A percentile compares a stretch with the other conserved stretches of the same genome.
These are phyloP conservation scores for Sakesphorus luctuosus DNA, from an alignment of 2,113 vertebrate genomes.

Conservation along the genomic window DNA sequence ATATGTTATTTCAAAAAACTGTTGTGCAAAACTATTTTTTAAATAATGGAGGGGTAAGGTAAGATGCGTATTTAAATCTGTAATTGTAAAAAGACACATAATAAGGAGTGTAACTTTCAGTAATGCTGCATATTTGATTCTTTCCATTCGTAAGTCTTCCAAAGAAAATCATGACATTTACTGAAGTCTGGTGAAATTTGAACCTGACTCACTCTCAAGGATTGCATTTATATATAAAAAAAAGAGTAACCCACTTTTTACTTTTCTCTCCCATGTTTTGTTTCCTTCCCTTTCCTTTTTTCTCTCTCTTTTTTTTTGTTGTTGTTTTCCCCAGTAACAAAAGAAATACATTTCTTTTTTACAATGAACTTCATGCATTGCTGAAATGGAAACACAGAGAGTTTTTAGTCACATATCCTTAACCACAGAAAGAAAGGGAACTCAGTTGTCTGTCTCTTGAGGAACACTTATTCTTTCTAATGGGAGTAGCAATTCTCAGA, in stretches of 20 bases:
- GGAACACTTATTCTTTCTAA: not conserved
- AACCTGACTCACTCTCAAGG: not conserved
- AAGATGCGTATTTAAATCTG: not conserved
- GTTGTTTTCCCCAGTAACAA: not conserved
- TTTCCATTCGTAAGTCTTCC: not conserved
- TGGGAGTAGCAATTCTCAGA: not conserved
- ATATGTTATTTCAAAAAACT: not conserved
- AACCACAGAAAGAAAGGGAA: not conserved
- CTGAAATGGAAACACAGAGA: not conserved
- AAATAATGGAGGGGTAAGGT: not conserved
- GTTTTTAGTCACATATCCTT: not conserved
- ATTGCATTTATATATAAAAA: not conserved
- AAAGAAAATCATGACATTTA: not conserved
- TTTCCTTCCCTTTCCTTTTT: not conserved
- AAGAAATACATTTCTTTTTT: not conserved
- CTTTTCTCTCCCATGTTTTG: not conserved
- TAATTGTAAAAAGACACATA: not conserved
- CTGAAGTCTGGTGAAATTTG: not conserved
- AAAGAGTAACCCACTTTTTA: not conserved
- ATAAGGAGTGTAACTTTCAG: not conserved
- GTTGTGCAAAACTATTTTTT: not conserved
- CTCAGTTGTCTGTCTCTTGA: not conserved
- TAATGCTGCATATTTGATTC: not conserved
- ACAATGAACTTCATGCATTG: not conserved
- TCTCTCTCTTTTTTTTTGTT: not conserved